Evolutionary conservation across 2,113 vertebrate species (phyloP).

Genomic region (Labeo catla): DNA sequence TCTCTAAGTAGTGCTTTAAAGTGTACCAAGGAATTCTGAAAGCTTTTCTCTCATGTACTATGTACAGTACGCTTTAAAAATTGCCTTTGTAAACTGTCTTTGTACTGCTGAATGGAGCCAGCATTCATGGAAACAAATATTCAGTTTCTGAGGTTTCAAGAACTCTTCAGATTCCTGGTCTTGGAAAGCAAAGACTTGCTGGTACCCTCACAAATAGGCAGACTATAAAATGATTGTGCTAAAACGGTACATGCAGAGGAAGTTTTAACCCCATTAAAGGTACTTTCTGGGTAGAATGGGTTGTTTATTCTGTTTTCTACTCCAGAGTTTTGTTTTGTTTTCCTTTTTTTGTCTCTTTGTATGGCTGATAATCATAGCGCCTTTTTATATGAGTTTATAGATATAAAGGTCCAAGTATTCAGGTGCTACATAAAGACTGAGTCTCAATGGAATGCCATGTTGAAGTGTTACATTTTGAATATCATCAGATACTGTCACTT

Average conservation of each 20-base stretch:
- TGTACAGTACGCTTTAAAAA: slow-evolving; percentile 9
- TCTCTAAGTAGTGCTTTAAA: slow-evolving; percentile 63
- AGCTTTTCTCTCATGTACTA: slow-evolving; percentile 58
- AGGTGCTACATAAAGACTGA: slow-evolving; percentile 80
- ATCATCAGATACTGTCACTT: slow-evolving; percentile 68
- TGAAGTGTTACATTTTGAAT: slow-evolving; percentile 64
- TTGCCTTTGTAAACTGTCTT: slow-evolving; percentile 18
- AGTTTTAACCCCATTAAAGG: slow-evolving; percentile 60
- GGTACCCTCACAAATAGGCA: not conserved
- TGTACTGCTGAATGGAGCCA: slow-evolving; percentile 27
- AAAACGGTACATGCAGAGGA: slow-evolving; percentile 62
- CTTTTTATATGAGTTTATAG: slow-evolving; percentile 78
- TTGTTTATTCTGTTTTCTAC: slow-evolving; percentile 61
- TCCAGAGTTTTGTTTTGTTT: slow-evolving; percentile 56
- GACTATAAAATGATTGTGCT: slow-evolving; percentile 56
- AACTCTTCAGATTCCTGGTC: not conserved
- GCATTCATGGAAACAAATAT: not conserved
- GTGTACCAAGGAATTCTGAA: slow-evolving; percentile 62
- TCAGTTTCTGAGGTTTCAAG: not conserved
- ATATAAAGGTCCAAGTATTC: slow-evolving; percentile 73
- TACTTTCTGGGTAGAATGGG: slow-evolving; percentile 68
- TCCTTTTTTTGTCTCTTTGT: slow-evolving; percentile 44
- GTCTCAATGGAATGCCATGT: slow-evolving; percentile 65
- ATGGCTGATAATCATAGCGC: slow-evolving; percentile 71
- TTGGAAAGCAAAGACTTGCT: slow-evolving; percentile 6